Base-by-base conservation (phyloP, 1,140 invertebrate genomes). In the Reticulitermes speratus region DNA sequence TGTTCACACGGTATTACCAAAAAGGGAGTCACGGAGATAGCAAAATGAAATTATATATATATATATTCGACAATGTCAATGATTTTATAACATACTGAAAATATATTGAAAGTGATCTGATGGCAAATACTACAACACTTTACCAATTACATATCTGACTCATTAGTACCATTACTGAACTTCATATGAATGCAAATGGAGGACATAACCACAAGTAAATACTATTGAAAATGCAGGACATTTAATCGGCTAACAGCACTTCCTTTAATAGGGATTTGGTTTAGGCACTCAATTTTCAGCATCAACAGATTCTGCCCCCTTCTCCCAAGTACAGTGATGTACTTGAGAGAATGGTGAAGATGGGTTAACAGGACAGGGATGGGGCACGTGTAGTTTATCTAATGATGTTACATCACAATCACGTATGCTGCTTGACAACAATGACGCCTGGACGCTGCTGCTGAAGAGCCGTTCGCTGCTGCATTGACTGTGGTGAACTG, bases 401-500 rank as follows among this genome's bases (percentile, higher is more conserved):
- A 83, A 81, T 30, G 25, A 52, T 23, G n/a, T 44, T 44, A 14
- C 52, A 84, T 32, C 52, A 45, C 21, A 48, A 94, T 95, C 94
- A 95, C 93, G 95, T 95, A 88, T 93, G 93, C 88, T 95, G 95
- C 90, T 97, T 97, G 83, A 96, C 96, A 85, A 97, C 96, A 88
- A 97, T 97, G 38, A 97, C 96, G 86, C 96, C 96, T 19, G 96
- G 96, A 88, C 96, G 93, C 87, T 95, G 95, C 88, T 96, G 96
- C 88, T 94, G 92, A 87, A 90, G 92, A 87, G 91, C 92, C 45
- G 12, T 25, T 25, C 38, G 45, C 65, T 86, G 65, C 44, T 44
- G 44, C 12, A 75, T 30, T 25, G 65, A 30, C 23, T 44, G 45
- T 6, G 83, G 83, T 14, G 59, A 45, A 23, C 48, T 55, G 87